A percentile compares a stretch with the other conserved stretches of the same genome.
phyloP scores from a whole-genome alignment of 1,140 invertebrate genomes.

The Drosophila repletoides region DNA sequence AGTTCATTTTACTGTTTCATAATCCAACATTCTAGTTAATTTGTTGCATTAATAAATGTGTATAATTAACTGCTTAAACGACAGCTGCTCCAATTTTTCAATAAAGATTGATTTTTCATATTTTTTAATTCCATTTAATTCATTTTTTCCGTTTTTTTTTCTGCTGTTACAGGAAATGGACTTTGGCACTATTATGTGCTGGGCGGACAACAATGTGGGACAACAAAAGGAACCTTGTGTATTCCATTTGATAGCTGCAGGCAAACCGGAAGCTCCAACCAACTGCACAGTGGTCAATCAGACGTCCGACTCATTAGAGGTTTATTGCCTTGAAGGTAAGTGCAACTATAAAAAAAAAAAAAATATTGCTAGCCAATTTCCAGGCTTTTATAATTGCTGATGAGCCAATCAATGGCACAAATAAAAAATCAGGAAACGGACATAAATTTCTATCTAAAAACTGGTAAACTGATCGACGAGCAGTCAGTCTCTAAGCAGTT shows the following conservation, averaged over 20 bases:
- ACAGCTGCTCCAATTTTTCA: background rate
- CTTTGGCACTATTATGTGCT: constrained; percentile 88
- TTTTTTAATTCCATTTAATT: too few species aligned
- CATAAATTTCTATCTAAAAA: background rate
- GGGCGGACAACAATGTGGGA: constrained; percentile 87
- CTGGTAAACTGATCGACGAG: too few species aligned
- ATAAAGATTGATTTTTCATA: too few species aligned
- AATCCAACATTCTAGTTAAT: constrained; percentile 15
- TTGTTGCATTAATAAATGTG: background rate
- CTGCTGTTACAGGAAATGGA: constrained; percentile 84
- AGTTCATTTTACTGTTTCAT: constrained; percentile 29
- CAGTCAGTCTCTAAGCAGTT: too few species aligned
- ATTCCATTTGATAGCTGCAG: constrained; percentile 89
- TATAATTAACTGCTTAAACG: background rate
- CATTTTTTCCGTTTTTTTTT: constrained; percentile 12
- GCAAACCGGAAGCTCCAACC: constrained; percentile 90
- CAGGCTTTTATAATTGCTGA: constrained; percentile 68
- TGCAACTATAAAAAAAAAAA: too few species aligned
- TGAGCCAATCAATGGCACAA: constrained; percentile 71
- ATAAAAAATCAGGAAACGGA: constrained; percentile 29
- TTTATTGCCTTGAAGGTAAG: constrained; percentile 88
- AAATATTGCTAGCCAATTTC: constrained; percentile 56
- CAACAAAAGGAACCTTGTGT: constrained; percentile 88
- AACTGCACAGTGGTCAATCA: constrained; percentile 92
- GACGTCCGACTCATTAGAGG: constrained; percentile 89